Evolutionary conservation across 2,113 vertebrate genomes (phyloP).

Genomic region (Rousettus leschenaultii): DNA sequence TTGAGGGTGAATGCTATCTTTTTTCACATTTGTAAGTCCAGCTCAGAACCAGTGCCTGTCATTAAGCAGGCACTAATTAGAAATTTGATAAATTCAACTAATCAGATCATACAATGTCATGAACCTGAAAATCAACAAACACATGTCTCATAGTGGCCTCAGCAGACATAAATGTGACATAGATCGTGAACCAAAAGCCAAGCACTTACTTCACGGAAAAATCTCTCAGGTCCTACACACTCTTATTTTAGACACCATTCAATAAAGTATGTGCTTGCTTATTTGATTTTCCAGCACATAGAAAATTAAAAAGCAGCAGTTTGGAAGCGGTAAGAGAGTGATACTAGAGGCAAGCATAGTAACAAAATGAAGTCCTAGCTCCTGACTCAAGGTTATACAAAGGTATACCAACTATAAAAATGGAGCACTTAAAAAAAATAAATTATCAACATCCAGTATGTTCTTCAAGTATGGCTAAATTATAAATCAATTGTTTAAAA

Average conservation of each 20-base stretch:
- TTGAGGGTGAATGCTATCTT: background rate
- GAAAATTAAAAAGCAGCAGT: slow-evolving; percentile 55
- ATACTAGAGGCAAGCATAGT: background rate
- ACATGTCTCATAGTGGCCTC: background rate
- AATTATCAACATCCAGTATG: background rate
- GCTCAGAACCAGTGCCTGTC: background rate
- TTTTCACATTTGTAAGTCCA: background rate
- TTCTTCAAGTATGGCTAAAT: background rate
- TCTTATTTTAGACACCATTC: slow-evolving; percentile 8
- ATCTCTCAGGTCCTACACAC: background rate
- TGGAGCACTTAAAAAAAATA: background rate
- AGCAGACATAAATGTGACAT: background rate
- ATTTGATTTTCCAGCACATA: slow-evolving; percentile 32
- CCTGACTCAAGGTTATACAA: background rate
- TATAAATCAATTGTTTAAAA: background rate
- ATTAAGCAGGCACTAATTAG: background rate
- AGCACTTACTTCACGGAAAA: slow-evolving; percentile 9
- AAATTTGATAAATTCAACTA: slow-evolving; percentile 25
- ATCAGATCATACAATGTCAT: slow-evolving; percentile 23
- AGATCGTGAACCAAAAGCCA: background rate
- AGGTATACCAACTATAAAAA: background rate
- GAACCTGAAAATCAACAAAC: slow-evolving; percentile 6
- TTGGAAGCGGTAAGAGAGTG: background rate
- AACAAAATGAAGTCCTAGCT: background rate
- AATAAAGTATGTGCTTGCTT: slow-evolving; percentile 9